Evolutionary conservation across 1,140 invertebrate genomes (phyloP), one percentile per base, ranked within the genome.

Genomic region (Drosophila prosaltans): DNA sequence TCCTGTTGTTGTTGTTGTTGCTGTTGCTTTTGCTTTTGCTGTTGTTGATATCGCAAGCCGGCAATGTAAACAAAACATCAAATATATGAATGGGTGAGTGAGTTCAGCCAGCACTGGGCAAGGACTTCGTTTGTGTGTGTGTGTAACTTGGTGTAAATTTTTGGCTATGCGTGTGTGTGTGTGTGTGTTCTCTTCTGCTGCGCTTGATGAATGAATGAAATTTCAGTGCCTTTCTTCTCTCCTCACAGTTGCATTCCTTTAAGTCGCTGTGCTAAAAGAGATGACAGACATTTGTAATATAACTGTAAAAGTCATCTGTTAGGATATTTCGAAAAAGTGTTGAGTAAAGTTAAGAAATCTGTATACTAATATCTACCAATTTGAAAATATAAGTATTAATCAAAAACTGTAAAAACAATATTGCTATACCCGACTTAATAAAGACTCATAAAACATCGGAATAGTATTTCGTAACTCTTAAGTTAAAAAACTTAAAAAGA

Each of bases 41-140:
- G 11, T 30, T 59, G 36, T 40, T 59, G 43, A 51, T 72, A 51
- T 88, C 75, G 61, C 68, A 81, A 78, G 82, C 82, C 82, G 82
- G 82, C 64, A 88, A 78, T 86, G 83, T 86, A 86, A 86, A 86
- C 83, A 86, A 86, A 86, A 88, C 83, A 86, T 83, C 77, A 84
- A 83, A 85, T 69, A 68, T 80, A 83, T 84, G 69, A 84, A 78
- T 81, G 81, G 65, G 68, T 78, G 71, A 86, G 81, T 81, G 65
- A 74, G 65, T 68, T 81, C 70, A 66, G 60, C 40, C 57, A 36
- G 66, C 60, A 51, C 5, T 45, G 30, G 30, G 40, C 39, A 41
- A 21, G n/a, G n/a, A 16, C 21, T 30, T 68, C 7, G 16, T 48
- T 3, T 51, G 8, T 11, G 28, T 59, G 69, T 16, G 24, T 40